Evolutionary conservation across 2,113 vertebrate species (phyloP), one percentile per base, ranked within the genome.

Genomic region (Prinia subflava): DNA sequence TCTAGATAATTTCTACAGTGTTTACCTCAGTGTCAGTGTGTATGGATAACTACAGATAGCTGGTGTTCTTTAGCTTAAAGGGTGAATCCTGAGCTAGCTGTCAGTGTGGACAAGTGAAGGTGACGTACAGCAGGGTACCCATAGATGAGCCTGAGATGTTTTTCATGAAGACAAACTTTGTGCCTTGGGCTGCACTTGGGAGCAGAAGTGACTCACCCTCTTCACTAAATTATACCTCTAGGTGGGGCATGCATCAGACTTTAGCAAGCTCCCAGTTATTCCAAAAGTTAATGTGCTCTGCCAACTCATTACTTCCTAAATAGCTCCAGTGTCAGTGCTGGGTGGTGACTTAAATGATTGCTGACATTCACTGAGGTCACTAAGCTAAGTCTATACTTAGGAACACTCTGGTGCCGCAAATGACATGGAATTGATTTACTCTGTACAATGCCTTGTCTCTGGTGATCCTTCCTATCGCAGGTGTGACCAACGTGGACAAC

Each of bases 251-350:
- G 73, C 92, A 95, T 89, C 69, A 94, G 89, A 42, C 70, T 69
- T 82, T 37, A 91, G 81, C 90, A 56, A 82, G 74, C 70, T 95
- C 89, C 77, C 55, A 73, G 93, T 96, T 87, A 96, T 87, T 95
- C 83, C 89, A 87, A 74, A 92, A 96, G 81, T 95, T 87, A 76
- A 81, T 76, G 42, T 62, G 67, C 87, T 89, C 91, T 97, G 96
- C 91, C 96, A 96, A 92, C 87, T 95, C 93, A 97, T 96, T 96
- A 94, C 84, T 95, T 94, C 78, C 87, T 95, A 94, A 95, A 95
- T 96, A 92, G 95, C 89, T 95, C 68, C 91, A 85, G 81, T 95
- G 91, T 95, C 94, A 95, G 77, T 69, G 96, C 83, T 96, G 96
- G 94, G 81, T 89, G 87, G 92, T 82, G 89, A 89, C 89, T 95